These are phyloP conservation scores for Zaprionus tsacasi DNA, from an alignment of 1,140 invertebrate genomes.

Conservation along the genomic window DNA sequence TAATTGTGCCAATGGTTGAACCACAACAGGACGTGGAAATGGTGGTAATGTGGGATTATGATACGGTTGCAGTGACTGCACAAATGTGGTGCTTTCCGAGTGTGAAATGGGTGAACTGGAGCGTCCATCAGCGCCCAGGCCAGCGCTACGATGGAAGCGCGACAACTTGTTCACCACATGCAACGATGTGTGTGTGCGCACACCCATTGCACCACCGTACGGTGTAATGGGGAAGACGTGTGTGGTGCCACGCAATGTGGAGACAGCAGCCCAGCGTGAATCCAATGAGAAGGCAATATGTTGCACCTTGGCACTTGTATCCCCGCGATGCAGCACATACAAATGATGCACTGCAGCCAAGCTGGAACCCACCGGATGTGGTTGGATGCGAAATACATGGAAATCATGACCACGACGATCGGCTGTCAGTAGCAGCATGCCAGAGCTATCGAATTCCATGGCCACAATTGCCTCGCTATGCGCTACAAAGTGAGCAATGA, in stretches of 20 bases:
- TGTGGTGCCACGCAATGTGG: slow-evolving; percentile 97
- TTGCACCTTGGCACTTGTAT: slow-evolving; percentile 93
- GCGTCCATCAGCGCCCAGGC: slow-evolving; percentile 90
- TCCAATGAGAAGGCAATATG: slow-evolving; percentile 96
- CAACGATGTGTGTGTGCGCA: slow-evolving; percentile 95
- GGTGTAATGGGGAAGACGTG: slow-evolving; percentile 98
- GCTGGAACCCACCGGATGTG: slow-evolving; percentile 94
- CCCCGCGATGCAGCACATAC: slow-evolving; percentile 96
- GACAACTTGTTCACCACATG: slow-evolving; percentile 98
- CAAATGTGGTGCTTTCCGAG: slow-evolving; percentile 84
- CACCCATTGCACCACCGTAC: slow-evolving; percentile 96
- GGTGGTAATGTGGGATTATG: slow-evolving; percentile 95
- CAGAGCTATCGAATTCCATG: slow-evolving; percentile 96
- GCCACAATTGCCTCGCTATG: slow-evolving; percentile 96
- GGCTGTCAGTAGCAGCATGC: slow-evolving; percentile 95
- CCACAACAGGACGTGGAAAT: slow-evolving; percentile 92
- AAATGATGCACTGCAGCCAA: slow-evolving; percentile 97
- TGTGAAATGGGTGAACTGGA: slow-evolving; percentile 91
- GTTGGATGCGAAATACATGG: slow-evolving; percentile 96
- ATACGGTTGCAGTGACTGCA: slow-evolving; percentile 87
- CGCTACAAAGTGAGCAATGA: slow-evolving; percentile 97
- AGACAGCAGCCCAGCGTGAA: slow-evolving; percentile 97
- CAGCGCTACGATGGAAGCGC: slow-evolving; percentile 97
- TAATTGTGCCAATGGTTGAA: slow-evolving; percentile 93
- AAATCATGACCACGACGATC: slow-evolving; percentile 98